Base-by-base conservation (phyloP, 2,888 invertebrate genomes). In the Panzeria rudis region DNA sequence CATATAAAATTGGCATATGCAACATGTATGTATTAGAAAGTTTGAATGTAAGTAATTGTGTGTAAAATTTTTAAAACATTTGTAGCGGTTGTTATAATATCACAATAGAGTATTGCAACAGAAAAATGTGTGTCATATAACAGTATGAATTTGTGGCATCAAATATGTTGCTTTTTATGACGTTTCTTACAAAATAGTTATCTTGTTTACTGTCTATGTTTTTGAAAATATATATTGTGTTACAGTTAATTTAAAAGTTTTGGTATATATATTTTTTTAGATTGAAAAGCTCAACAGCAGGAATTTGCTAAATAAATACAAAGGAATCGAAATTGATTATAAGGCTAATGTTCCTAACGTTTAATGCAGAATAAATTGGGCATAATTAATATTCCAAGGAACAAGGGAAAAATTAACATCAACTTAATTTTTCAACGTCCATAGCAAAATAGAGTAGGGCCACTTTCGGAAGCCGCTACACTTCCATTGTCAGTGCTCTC, bases 51-150 rank as follows among this genome's bases (percentile, higher is more conserved):
- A 41, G 11, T 17, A 52, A 68, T 68, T 47, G 32, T 71, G 52
- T 66, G 11, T 20, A 66, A 52, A 52, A 68, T 20, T 20, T 52
- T 23, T 17, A 41, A 23, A 62, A 15, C 11, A 25, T 52, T 64
- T 64, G 25, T 29, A 54, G 41, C 52, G 52, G 38, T 54, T 62
- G 25, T 54, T 59, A 20, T 32, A 52, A 17, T 54, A 71, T 72
- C 32, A 72, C 38, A 50, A 64, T 64, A 64, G 62, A 20, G 35
- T 64, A 47, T 72, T 72, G 71, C 54, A 64, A 47, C 15, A 64
- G 71, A 59, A 64, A 59, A 66, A 72, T 80, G 25, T 72, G 23
- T 72, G 72, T 75, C 80, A 81, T 41, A 81, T 81, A 66, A 59
- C 80, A 81, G 72, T 47, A 50, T 52, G 64, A 59, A 38, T 68